Conservation (phyloP, 2,113 vertebrate species). For the Poeciliopsis retropinna region DNA sequence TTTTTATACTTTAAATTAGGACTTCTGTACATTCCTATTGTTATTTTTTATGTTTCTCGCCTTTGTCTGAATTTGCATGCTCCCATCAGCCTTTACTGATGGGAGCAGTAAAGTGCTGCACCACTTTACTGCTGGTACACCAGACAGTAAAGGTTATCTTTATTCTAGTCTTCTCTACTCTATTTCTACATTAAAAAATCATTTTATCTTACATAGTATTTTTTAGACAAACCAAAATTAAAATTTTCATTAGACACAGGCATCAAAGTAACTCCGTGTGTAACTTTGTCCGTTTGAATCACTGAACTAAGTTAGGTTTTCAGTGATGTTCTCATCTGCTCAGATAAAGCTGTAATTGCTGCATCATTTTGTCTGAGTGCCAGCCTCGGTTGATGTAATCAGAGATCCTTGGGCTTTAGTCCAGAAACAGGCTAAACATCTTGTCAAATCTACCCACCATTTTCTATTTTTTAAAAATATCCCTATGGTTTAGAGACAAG, state of each 20-base stretch:
- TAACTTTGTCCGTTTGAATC: not conserved
- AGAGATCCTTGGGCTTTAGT: not conserved
- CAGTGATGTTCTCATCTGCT: not conserved
- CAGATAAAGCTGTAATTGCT: not conserved
- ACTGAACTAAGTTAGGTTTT: not conserved
- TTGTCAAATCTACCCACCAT: too few species aligned
- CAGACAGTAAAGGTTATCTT: too few species aligned
- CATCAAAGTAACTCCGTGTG: not conserved
- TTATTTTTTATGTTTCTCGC: too few species aligned
- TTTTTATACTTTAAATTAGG: too few species aligned
- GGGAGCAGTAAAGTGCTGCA: too few species aligned
- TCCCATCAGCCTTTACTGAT: too few species aligned
- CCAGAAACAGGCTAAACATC: not conserved
- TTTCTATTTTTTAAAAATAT: not conserved
- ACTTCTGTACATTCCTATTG: too few species aligned
- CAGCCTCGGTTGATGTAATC: not conserved
- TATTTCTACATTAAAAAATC: not conserved
- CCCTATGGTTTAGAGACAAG: too few species aligned
- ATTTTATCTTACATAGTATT: not conserved
- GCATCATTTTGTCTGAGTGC: too few species aligned
- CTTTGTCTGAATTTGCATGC: too few species aligned
- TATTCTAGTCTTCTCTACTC: too few species aligned
- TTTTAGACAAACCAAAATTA: not conserved
- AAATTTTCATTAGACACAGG: not conserved
- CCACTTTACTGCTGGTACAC: too few species aligned